These are phyloP conservation scores for Laspeyria flexula DNA, from an alignment of 2,888 invertebrate genomes.

Conservation along the genomic window DNA sequence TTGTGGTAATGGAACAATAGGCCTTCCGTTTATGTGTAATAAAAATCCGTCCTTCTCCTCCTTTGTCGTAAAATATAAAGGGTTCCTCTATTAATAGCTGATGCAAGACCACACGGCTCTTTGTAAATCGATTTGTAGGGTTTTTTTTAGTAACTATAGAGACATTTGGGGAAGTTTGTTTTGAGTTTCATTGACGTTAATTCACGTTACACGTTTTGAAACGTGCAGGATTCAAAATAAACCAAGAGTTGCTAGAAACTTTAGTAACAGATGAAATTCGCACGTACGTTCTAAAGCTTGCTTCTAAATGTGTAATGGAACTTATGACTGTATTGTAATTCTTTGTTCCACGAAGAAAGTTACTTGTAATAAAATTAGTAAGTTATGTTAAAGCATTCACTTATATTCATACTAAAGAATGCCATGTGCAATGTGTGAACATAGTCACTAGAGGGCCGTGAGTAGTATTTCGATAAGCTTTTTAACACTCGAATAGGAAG, in stretches of 20 bases:
- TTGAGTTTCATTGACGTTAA: neutral
- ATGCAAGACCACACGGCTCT: neutral
- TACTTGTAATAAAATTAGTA: neutral
- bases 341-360: neutral
- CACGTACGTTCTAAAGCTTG: neutral
- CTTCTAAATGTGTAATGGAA: too few species aligned
- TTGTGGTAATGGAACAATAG: too few species aligned
- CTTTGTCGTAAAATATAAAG: neutral
- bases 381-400: neutral
- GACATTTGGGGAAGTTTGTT: too few species aligned
- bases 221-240: constrained; percentile 5
- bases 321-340: too few species aligned
- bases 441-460: neutral
- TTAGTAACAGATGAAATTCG: neutral
- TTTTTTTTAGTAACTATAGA: too few species aligned
- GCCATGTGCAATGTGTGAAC: neutral
- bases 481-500: constrained; percentile 11
- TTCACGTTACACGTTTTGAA: too few species aligned
- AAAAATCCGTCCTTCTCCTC: too few species aligned
- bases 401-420: neutral
- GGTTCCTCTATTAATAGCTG: neutral
- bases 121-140: too few species aligned
- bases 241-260: neutral
- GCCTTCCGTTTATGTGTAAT: too few species aligned
- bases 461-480: constrained; percentile 14